phyloP scores from a whole-genome alignment of 2,113 vertebrate species.

The Melanerpes aurifrons region DNA sequence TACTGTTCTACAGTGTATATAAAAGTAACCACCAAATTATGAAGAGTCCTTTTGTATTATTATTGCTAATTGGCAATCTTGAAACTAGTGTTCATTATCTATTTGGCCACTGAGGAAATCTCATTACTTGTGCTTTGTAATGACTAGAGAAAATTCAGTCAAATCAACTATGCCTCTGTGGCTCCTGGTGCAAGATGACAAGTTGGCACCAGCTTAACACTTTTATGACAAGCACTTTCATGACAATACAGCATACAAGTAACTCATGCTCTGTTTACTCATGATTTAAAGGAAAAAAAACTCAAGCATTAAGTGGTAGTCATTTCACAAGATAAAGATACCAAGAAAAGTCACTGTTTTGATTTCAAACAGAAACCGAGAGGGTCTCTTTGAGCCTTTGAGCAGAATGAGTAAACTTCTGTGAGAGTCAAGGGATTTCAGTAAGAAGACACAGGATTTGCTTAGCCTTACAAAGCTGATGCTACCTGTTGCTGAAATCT shows the following conservation, averaged over 20 bases:
- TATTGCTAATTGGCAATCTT: not conserved
- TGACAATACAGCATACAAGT: not conserved
- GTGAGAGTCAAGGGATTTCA: not conserved
- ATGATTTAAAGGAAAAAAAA: not conserved
- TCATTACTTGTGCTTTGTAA: not conserved
- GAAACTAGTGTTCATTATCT: not conserved
- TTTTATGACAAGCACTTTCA: not conserved
- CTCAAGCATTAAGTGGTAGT: not conserved
- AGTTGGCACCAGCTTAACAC: not conserved
- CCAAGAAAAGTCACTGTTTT: not conserved
- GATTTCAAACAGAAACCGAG: not conserved
- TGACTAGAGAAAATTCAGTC: not conserved
- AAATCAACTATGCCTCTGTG: not conserved
- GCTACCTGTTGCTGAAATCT: not conserved
- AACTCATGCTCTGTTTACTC: not conserved
- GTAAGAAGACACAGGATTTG: not conserved
- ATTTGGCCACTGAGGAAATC: not conserved
- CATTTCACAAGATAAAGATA: not conserved
- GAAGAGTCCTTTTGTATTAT: not conserved
- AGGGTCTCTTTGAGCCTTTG: not conserved
- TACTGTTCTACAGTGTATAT: not conserved
- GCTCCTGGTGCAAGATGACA: not conserved
- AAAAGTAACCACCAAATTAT: not conserved
- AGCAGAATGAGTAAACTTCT: not conserved
- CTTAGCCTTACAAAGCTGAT: not conserved